Base-by-base conservation (phyloP, 2,888 invertebrate genomes). In the Celastrina argiolus region DNA sequence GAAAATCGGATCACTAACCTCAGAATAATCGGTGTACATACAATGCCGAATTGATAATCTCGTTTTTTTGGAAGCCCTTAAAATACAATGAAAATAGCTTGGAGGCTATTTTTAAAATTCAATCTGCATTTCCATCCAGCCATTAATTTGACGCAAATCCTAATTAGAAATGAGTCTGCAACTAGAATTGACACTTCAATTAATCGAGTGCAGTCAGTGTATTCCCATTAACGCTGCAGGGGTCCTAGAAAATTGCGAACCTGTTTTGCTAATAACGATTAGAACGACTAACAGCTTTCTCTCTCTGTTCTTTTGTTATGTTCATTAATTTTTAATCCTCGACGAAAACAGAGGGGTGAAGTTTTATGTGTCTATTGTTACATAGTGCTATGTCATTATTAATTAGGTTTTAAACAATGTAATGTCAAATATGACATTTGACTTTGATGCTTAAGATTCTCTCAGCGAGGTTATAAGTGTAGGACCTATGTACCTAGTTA, bases 101-200 rank as follows among this genome's bases (percentile, higher is more conserved):
- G 18, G 18, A n/a, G 58, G 31, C 18, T 18, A 51, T 28, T 45
- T 45, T 26, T 22, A 51, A 18, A 45, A 31, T 18, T 16, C 28
- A 51, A 39, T 16, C 22, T 16, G 28, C 26, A 64, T 65, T 56
- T 45, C 56, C 36, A 39, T 41, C 7, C 12, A 28, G 56, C 16
- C 39, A 34, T 36, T 61, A 61, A 61, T 61, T 61, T 39, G 61
- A 61, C 22, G 39, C 61, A 61, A 61, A 61, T 22, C 39, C 61
- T 61, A 56, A 65, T 56, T 58, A 56, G 39, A 31, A 63, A 65
- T 56, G 41, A 59, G 39, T 63, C 45, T 41, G 64, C 56, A 65
- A 68, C 64, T 69, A 71, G 73, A 74, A 75, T 74, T 75, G 74
- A 71, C 74, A 74, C 73, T 76, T 78, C 72, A 76, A 76, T 74